Evolutionary conservation across 2,888 invertebrate genomes (phyloP).

Genomic region (Ophion ellenae): DNA sequence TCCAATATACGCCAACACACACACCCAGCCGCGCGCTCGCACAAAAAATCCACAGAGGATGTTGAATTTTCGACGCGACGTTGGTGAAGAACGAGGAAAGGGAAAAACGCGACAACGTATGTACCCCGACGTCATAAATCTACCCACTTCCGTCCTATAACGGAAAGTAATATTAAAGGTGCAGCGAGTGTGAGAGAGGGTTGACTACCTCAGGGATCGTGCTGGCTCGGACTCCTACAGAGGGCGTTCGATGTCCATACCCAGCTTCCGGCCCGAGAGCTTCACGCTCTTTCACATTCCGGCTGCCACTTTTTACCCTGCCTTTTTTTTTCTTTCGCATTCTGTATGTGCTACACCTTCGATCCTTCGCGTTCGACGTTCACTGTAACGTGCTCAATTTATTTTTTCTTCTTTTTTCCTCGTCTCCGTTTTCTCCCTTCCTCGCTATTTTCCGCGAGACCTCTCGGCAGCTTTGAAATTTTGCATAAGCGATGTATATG

Average conservation of each 20-base stretch:
- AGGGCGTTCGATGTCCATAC: constrained; percentile 55
- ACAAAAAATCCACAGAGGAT: constrained; percentile 45
- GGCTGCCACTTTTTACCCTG: background rate
- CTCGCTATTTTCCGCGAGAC: constrained; percentile 39
- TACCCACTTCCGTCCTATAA: constrained; percentile 76
- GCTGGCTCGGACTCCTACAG: constrained; percentile 39
- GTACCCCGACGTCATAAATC: constrained; percentile 76
- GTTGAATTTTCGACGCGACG: constrained; percentile 49
- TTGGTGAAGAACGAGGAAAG: constrained; percentile 36
- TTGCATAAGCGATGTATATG: constrained; percentile 49
- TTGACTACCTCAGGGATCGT: constrained; percentile 47
- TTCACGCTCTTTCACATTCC: constrained; percentile 41
- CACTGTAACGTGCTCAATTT: constrained; percentile 43
- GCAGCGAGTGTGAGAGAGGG: constrained; percentile 47
- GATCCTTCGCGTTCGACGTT: constrained; percentile 47
- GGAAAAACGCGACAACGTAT: constrained; percentile 64
- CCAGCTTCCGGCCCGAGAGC: constrained; percentile 56
- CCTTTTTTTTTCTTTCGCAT: constrained; percentile 28
- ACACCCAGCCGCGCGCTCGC: background rate
- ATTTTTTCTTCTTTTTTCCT: constrained; percentile 13
- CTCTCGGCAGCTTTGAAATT: constrained; percentile 51
- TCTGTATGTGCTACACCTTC: constrained; percentile 48
- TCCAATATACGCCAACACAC: background rate
- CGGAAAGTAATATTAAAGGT: constrained; percentile 78
- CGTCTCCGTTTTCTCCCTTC: background rate